Evolutionary conservation across 2,113 vertebrate species (phyloP).

Genomic region (Macquaria ambigua): DNA sequence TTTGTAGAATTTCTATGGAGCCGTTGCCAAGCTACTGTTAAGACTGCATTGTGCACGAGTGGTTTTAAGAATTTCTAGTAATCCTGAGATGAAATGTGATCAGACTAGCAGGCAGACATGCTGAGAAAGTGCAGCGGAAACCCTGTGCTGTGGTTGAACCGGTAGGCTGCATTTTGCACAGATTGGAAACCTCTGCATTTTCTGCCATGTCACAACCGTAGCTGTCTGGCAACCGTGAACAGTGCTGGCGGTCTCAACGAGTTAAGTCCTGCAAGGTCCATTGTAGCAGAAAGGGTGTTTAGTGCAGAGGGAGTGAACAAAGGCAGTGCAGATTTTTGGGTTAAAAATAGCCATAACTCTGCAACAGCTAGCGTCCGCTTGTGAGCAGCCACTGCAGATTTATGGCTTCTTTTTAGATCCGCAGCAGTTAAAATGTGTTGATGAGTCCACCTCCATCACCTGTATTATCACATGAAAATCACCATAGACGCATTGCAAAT

Average conservation of each 20-base stretch:
- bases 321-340: constrained; percentile 74
- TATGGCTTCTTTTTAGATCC: constrained; percentile 1
- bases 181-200: constrained; percentile 32
- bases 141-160: background rate
- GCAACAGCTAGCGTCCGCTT: constrained; percentile 51
- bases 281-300: constrained; percentile 54
- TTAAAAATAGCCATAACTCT: constrained; percentile 83
- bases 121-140: constrained; percentile 4
- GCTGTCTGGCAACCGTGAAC: background rate
- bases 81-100: background rate
- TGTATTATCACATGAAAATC: background rate
- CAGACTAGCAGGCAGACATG: background rate
- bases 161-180: constrained; percentile 8
- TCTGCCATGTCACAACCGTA: constrained; percentile 27
- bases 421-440: background rate
- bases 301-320: constrained; percentile 76
- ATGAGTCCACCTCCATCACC: background rate
- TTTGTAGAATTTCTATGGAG: constrained; percentile 84
- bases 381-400: constrained; percentile 53
- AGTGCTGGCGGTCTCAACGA: background rate
- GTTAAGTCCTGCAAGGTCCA: constrained; percentile 26
- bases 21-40: constrained; percentile 85
- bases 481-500: background rate
- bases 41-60: constrained; percentile 63
- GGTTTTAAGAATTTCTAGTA: constrained; percentile 8